A percentile compares a stretch with the other conserved stretches of the same genome.
Evolutionary conservation across 64 coral and sea anemone species (phyloP).

Genomic region (Trachythela sp.): DNA sequence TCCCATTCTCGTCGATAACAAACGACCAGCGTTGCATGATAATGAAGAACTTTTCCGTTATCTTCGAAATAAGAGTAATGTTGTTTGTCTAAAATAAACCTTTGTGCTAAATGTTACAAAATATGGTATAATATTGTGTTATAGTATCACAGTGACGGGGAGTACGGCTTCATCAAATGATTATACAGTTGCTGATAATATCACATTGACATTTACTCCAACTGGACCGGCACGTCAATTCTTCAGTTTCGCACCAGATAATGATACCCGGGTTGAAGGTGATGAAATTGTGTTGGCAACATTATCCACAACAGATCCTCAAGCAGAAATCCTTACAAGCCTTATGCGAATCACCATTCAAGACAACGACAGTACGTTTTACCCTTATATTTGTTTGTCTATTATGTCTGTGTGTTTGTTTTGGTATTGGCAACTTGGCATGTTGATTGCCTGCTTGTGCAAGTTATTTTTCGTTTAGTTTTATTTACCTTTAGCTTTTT

Average conservation of each 20-base stretch:
- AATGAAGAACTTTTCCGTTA: too few relatives aligned
- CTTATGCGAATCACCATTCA: not conserved
- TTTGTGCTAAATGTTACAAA: too few relatives aligned
- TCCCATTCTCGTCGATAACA: too few relatives aligned
- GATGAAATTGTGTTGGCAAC: not conserved
- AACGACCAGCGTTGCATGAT: too few relatives aligned
- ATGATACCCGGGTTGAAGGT: not conserved
- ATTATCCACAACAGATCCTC: not conserved
- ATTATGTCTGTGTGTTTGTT: not conserved
- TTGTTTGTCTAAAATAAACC: too few relatives aligned
- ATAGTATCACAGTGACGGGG: not conserved
- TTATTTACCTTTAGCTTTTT: too few relatives aligned
- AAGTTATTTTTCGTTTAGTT: too few relatives aligned
- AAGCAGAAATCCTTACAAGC: not conserved
- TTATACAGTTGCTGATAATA: not conserved
- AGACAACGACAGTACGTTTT: not conserved
- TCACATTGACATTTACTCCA: not conserved
- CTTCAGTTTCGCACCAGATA: not conserved
- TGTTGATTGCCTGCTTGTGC: too few relatives aligned
- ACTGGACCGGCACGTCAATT: not conserved
- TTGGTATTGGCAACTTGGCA: too few relatives aligned
- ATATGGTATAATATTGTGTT: too few relatives aligned
- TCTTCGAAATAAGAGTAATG: too few relatives aligned
- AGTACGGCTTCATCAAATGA: not conserved
- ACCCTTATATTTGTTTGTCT: not conserved